Percentiles rank a stretch among this genome's conserved stretches.
phyloP scores from a whole-genome alignment of 2,113 vertebrate species.

The Hoplias malabaricus region DNA sequence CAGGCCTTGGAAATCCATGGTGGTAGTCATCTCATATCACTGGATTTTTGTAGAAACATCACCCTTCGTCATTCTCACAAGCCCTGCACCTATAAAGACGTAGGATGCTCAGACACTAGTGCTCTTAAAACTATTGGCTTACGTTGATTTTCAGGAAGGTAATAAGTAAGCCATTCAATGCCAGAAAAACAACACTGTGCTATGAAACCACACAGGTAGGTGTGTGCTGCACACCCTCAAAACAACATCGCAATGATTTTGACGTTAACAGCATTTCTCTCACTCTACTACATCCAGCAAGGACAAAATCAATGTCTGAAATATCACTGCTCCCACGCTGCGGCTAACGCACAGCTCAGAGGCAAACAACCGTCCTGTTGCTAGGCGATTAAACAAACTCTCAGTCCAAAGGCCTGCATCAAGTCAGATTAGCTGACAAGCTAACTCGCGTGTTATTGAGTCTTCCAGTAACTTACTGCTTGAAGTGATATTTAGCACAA shows the following conservation, averaged over 20 bases:
- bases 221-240: not conserved
- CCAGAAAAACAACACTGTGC: not conserved
- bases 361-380: not conserved
- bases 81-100: not conserved
- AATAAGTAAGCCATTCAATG: not conserved
- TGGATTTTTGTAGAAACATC: not conserved
- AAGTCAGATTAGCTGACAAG: constrained; percentile 7
- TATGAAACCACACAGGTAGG: not conserved
- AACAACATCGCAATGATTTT: not conserved
- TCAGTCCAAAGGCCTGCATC: constrained; percentile 2
- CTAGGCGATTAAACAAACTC: constrained; percentile 34
- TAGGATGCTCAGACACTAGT: not conserved
- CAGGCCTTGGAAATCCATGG: not conserved
- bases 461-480: not conserved
- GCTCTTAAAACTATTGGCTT: not conserved
- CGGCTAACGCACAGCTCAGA: constrained; percentile 7
- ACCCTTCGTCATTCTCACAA: not conserved
- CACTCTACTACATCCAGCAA: not conserved
- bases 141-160: not conserved
- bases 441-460: not conserved
- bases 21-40: not conserved
- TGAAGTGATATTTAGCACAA: not conserved
- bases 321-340: not conserved
- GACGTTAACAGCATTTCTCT: not conserved
- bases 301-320: not conserved